Conservation (phyloP, 64 coral and sea anemone species). For the Pachyseris speciosa region DNA sequence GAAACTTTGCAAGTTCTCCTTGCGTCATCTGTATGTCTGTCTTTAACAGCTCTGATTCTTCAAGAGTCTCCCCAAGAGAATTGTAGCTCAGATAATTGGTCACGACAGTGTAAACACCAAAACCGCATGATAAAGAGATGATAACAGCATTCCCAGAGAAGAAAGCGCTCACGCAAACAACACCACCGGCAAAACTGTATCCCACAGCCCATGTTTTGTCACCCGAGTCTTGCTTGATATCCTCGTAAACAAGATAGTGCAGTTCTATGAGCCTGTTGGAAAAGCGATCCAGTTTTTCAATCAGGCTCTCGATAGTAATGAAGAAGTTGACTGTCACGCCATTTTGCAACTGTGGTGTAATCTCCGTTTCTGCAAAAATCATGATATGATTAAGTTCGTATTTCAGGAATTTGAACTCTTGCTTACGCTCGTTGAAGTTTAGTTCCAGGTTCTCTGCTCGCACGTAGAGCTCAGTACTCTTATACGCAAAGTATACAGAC, state of each 20-base stretch:
- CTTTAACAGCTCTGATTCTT: neutral
- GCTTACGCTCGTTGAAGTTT: neutral
- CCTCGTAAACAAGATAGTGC: neutral
- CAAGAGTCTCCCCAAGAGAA: neutral
- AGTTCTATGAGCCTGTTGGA: neutral
- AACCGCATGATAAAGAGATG: neutral
- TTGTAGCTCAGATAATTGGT: neutral
- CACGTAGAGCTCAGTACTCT: neutral
- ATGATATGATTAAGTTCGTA: neutral
- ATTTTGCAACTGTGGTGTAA: neutral
- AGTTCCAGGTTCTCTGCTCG: no score
- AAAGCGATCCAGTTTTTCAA: neutral
- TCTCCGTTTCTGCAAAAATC: neutral
- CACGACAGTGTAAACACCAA: neutral
- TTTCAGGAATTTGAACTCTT: neutral
- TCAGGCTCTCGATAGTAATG: neutral
- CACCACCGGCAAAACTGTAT: neutral
- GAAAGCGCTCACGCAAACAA: neutral
- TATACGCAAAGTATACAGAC: neutral
- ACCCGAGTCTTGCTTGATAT: neutral
- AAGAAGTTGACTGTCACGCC: neutral
- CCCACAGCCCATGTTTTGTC: neutral
- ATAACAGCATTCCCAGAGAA: neutral
- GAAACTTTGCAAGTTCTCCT: neutral
- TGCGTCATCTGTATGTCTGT: neutral